Evolutionary conservation across 2,888 invertebrate species (phyloP).

Genomic region (Drosophila ezoana): DNA sequence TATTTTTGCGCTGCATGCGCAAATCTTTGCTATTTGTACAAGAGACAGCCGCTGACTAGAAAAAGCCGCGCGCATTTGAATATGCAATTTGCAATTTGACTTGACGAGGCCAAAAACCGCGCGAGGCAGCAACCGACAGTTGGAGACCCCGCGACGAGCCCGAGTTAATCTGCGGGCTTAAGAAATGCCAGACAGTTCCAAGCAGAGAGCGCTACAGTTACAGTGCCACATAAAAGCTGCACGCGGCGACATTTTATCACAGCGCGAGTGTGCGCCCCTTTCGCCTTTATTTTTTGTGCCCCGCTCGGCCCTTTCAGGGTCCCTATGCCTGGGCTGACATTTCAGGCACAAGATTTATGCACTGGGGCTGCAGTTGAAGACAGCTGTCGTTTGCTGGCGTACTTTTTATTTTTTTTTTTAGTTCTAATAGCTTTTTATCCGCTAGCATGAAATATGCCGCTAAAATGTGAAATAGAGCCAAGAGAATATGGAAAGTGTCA

Average conservation of each 20-base stretch:
- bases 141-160: slow-evolving; percentile 29
- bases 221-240: slow-evolving; percentile 62
- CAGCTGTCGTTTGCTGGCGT: slow-evolving; percentile 74
- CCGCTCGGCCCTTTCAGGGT: slow-evolving; percentile 24
- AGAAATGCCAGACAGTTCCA: slow-evolving; percentile 69
- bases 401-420: slow-evolving; percentile 37
- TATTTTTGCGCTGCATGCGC: slow-evolving; percentile 76
- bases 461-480: slow-evolving; percentile 65
- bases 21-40: slow-evolving; percentile 79
- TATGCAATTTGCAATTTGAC: slow-evolving; percentile 82
- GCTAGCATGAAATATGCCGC: slow-evolving; percentile 76
- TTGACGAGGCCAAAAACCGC: slow-evolving; percentile 76
- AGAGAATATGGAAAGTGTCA: slow-evolving; percentile 72
- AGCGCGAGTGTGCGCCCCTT: slow-evolving; percentile 35
- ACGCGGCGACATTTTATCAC: slow-evolving; percentile 74
- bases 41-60: slow-evolving; percentile 77
- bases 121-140: slow-evolving; percentile 38
- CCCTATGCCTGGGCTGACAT: slow-evolving; percentile 61
- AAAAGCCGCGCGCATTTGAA: slow-evolving; percentile 78
- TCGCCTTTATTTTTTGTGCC: slow-evolving; percentile 2
- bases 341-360: slow-evolving; percentile 79
- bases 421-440: slow-evolving; percentile 76
- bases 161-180: slow-evolving; percentile 76
- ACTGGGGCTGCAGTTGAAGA: slow-evolving; percentile 79
- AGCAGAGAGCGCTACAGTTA: slow-evolving; percentile 33